Evolutionary conservation across 1,140 invertebrate species (phyloP).

Genomic region (Adelges cooleyi): DNA sequence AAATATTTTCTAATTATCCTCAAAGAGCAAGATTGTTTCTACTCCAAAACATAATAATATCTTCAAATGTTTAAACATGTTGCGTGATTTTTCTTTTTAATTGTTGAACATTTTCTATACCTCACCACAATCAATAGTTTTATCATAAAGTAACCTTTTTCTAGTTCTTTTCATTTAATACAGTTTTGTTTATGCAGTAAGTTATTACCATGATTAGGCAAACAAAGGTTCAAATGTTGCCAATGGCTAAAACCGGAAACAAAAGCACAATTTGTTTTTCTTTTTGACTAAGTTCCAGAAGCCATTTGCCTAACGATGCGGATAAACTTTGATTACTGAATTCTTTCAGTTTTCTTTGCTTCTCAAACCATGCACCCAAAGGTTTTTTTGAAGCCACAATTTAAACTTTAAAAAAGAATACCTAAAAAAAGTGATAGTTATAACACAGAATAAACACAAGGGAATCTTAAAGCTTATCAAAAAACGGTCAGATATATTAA

Average conservation of each 20-base stretch:
- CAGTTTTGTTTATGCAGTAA: constrained; percentile 3
- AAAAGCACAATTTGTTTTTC: neutral
- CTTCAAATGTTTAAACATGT: neutral
- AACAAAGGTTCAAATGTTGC: neutral
- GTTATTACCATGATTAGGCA: constrained; percentile 1
- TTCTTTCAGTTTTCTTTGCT: no score
- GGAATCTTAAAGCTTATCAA: no score
- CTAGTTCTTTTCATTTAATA: constrained; percentile 1
- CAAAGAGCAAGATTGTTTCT: constrained; percentile 3
- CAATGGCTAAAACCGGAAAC: constrained; percentile 1
- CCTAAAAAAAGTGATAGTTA: no score
- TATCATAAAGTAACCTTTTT: constrained; percentile 4
- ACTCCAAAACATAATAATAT: constrained; percentile 10
- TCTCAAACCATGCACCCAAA: no score
- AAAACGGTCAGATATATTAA: no score
- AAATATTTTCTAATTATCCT: neutral
- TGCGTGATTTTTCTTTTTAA: neutral
- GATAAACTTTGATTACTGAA: no score
- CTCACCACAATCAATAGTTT: neutral
- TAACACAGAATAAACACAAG: no score
- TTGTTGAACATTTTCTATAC: neutral
- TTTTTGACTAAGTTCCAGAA: no score
- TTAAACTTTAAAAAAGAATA: no score
- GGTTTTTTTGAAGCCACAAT: no score
- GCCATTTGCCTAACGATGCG: no score